Base-by-base conservation (phyloP, 2,113 vertebrate species). In the Leucosticte australis region DNA sequence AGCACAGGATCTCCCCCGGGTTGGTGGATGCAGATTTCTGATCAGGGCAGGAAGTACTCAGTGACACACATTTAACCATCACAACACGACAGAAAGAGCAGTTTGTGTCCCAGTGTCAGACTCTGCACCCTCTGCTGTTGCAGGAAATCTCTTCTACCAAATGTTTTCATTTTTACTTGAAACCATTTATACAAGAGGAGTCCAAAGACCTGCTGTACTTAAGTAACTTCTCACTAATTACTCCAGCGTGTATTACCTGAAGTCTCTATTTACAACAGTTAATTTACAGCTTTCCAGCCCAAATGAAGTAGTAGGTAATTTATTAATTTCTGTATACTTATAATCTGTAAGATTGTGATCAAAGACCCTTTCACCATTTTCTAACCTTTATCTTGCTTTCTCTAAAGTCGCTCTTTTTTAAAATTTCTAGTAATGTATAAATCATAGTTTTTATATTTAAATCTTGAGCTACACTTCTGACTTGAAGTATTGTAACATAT, bases 361-460 rank as follows among this genome's bases (percentile, higher is more conserved):
- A 89, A 82, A 81, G 80, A 68, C 27, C 82, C 67, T 94, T 77
- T 94, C 88, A 80, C 73, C 69, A 39, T 97, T 98, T 98, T 98
- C 95, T 97, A 98, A 97, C 87, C 74, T 94, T 93, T 96, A 95
- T 95, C 95, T 95, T 97, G 94, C 84, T 96, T 90, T 97, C 84
- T 97, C 93, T 96, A 78, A 96, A 91, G 60, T 95, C 93, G 89
- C 87, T 93, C 96, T 98, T 98, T 98, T 97, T 93, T 84, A 98
- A 92, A 87, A 93, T 98, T 98, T 98, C 77, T 97, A 97, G 97
- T 93, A 98, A 97, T 96, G 97, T 98, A 97, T 93, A 98, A 97
- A 97, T 96, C 94, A 96, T 96, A 97, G 96, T 95, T 98, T 98
- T 98, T 97, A 97, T 98, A 98, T 98, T 97, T 98, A 98, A 98